phyloP scores from a whole-genome alignment of 2,113 vertebrate species.

The Otocyon megalotis region DNA sequence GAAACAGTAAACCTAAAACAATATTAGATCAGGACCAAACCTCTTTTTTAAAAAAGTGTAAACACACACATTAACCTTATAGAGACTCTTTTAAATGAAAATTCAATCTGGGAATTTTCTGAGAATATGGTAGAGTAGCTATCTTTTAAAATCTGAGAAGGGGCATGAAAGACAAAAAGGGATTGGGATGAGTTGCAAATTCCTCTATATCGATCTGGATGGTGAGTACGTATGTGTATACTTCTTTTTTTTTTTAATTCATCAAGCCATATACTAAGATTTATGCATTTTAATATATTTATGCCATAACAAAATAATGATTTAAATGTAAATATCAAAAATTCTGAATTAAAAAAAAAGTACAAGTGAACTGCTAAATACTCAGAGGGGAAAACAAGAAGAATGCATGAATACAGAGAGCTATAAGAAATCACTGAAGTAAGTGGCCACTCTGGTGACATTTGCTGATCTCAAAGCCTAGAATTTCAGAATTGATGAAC shows the following conservation, averaged over 20 bases:
- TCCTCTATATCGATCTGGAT: neutral
- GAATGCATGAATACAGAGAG: neutral
- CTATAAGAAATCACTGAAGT: neutral
- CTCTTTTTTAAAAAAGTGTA: neutral
- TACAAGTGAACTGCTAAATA: neutral
- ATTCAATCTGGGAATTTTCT: neutral
- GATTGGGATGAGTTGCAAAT: neutral
- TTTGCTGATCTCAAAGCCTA: neutral
- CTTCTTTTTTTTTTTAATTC: neutral
- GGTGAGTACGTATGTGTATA: neutral
- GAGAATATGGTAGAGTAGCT: neutral
- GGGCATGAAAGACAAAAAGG: neutral
- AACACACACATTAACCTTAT: neutral
- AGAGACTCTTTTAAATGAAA: neutral
- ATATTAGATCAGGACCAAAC: neutral
- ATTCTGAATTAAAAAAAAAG: neutral
- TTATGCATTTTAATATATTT: neutral
- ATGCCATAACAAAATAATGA: neutral
- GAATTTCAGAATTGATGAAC: neutral
- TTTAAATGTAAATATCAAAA: neutral
- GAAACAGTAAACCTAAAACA: conserved; percentile 43
- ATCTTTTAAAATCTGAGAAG: neutral
- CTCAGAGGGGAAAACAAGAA: neutral
- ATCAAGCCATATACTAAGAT: neutral
- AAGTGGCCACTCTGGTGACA: neutral